Evolutionary conservation across 2,797 vertebrate species (phyloP), one percentile per base, ranked within the genome.

Genomic region (Gastrophryne carolinensis): DNA sequence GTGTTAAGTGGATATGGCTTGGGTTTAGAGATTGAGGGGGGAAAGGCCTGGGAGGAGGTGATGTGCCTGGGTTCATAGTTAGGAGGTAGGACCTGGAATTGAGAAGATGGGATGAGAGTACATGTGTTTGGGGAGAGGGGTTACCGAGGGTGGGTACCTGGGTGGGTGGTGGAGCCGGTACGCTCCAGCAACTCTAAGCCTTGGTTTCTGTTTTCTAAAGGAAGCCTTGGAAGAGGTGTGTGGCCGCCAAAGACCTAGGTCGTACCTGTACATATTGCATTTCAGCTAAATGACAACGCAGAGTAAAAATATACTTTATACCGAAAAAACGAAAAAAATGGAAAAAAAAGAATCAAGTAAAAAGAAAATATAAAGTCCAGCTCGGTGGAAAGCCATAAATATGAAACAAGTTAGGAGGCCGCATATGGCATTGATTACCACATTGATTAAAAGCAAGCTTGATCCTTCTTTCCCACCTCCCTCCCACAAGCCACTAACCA

Each of bases 371-470:
- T 70, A 53, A 32, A 81, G 15, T 75, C 30, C 67, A 68, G 30
- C 73, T 79, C 69, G 72, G 44, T 75, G 79, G 83, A 81, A 83
- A 91, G 89, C 81, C 79, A 84, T 84, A 80, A 75, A 80, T 81
- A 79, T 79, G 79, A 87, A 78, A 80, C 83, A 86, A 89, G 79
- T 64, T 24, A 54, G 69, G 83, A 70, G 44, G 84, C 75, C 73
- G 76, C 80, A 80, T 91, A 87, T 95, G 92, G 90, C 88, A 90
- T 84, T 47, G 76, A 94, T 94, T 94, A 94, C 88, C 85, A 87
- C 80, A 80, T 74, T 92, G 92, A 94, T 95, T 92, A 94, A 94
- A 94, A 93, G 85, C 52, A 2, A 92, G 80, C 87, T 87, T 87
- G 84, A 90, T 77, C 80, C 74, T 73, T 83, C 66, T 9, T 50